These are phyloP conservation scores for Ceratina calcarata DNA, from an alignment of 1,140 invertebrate genomes.

Conservation along the genomic window DNA sequence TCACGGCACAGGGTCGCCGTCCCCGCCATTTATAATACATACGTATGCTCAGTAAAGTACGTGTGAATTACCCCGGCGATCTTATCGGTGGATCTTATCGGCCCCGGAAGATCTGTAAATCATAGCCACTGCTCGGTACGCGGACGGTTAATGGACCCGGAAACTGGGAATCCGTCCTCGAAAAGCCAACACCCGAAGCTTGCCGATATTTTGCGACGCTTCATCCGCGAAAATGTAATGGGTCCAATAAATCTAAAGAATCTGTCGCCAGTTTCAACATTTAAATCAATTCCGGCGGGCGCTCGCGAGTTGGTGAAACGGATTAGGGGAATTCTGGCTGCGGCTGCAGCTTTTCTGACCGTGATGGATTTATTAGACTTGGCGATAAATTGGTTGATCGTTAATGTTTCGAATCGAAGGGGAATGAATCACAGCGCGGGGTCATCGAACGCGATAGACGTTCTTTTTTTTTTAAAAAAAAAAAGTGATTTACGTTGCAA, in stretches of 20 bases:
- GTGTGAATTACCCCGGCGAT: conserved; percentile 57
- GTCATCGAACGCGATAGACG: background rate
- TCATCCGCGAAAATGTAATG: background rate
- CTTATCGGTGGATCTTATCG: conserved; percentile 70
- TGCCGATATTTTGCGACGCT: background rate
- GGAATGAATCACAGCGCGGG: background rate
- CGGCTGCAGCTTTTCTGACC: background rate
- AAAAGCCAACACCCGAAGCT: background rate
- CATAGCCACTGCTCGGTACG: conserved; percentile 58
- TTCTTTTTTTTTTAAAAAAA: no score
- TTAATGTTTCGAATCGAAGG: background rate
- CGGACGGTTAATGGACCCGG: conserved; percentile 56
- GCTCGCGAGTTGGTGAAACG: background rate
- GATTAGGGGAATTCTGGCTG: background rate
- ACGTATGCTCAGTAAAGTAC: conserved; percentile 2
- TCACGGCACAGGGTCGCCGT: background rate
- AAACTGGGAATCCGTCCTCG: background rate
- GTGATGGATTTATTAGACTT: background rate
- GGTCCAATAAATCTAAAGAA: background rate
- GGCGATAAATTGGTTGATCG: background rate
- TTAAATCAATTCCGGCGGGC: background rate
- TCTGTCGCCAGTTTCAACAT: conserved; percentile 4
- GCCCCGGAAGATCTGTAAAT: conserved; percentile 72
- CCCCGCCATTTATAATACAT: conserved; percentile 18
- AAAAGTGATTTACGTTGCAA: no score